Evolutionary conservation across 1,140 invertebrate species (phyloP).

Genomic region (Sycobia sp.): DNA sequence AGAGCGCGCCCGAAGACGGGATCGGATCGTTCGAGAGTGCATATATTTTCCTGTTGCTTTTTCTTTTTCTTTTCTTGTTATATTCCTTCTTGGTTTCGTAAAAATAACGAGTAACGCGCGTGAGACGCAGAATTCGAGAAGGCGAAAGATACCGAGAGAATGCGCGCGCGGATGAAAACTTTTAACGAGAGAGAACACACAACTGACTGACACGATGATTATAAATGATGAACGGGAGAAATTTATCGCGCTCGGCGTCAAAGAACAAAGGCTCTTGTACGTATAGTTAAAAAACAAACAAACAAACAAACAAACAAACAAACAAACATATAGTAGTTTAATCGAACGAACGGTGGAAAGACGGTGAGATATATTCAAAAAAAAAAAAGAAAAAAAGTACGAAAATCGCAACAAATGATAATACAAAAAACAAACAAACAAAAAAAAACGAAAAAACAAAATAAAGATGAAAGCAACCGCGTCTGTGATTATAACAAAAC

Average conservation of each 20-base stretch:
- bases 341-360: too few species aligned
- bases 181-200: slow-evolving; percentile 25
- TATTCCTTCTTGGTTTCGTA: neutral
- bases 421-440: slow-evolving; percentile 47
- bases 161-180: neutral
- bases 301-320: neutral
- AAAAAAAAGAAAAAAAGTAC: slow-evolving; percentile 29
- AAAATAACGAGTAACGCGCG: neutral
- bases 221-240: slow-evolving; percentile 16
- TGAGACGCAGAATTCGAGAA: neutral
- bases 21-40: slow-evolving; percentile 22
- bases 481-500: slow-evolving; percentile 53
- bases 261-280: slow-evolving; percentile 45
- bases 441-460: slow-evolving; percentile 42
- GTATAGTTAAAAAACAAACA: slow-evolving; percentile 37
- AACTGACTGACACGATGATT: too few species aligned
- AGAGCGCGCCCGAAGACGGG: too few species aligned
- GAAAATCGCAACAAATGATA: slow-evolving; percentile 52
- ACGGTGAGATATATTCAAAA: neutral
- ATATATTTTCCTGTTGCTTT: neutral
- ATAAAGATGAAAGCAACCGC: slow-evolving; percentile 47
- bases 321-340: too few species aligned
- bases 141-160: too few species aligned
- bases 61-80: slow-evolving; percentile 1
- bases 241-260: slow-evolving; percentile 43